Conservation (phyloP, 2,797 vertebrate species). For the Microctenopoma steveboyesi region DNA sequence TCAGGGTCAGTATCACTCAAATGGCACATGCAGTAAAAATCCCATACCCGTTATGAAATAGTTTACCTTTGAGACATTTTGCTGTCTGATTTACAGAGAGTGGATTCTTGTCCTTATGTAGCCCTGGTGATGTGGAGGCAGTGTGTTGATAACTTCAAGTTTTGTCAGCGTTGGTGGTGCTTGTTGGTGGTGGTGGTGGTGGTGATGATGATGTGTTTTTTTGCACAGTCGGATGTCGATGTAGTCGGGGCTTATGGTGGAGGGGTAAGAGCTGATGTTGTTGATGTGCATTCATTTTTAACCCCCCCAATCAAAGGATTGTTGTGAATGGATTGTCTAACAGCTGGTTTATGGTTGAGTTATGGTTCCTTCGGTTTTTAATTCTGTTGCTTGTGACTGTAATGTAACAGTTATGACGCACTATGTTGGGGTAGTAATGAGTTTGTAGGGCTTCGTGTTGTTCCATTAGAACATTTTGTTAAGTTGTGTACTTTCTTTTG, state of each 20-base stretch:
- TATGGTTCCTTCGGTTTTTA: too few relatives aligned
- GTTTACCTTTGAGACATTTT: background rate
- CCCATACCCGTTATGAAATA: background rate
- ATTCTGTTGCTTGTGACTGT: background rate
- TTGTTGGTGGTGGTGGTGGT: background rate
- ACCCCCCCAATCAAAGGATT: background rate
- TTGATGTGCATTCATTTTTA: constrained; percentile 3
- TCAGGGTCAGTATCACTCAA: constrained; percentile 88
- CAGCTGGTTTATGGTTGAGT: background rate
- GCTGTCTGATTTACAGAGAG: constrained; percentile 4
- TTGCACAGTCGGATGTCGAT: constrained; percentile 76
- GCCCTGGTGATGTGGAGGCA: background rate
- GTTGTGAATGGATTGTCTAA: constrained; percentile 6
- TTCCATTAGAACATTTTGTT: background rate
- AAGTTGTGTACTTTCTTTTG: background rate
- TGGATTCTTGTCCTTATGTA: background rate
- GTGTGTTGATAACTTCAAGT: background rate
- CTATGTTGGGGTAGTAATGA: background rate
- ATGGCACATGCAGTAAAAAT: background rate
- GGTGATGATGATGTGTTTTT: constrained; percentile 43
- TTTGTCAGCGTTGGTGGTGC: background rate
- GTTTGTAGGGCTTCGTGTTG: background rate
- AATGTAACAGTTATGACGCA: background rate
- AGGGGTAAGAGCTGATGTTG: constrained; percentile 64
- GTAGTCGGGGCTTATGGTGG: constrained; percentile 58